These are phyloP conservation scores for Tryphoninae sp. DNA, from an alignment of 2,888 invertebrate species.

Conservation along the genomic window DNA sequence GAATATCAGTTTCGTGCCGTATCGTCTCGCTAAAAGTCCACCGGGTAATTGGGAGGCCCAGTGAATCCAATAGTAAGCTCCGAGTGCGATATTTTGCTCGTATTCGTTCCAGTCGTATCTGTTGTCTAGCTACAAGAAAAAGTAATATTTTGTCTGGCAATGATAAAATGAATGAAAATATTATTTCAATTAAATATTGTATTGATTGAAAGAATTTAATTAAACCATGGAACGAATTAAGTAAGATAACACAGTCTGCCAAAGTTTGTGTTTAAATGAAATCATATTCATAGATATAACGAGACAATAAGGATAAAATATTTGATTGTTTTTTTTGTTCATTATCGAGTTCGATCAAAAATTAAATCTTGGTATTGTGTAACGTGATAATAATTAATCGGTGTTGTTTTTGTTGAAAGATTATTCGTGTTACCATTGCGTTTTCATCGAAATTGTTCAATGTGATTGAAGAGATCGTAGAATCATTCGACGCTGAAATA, in stretches of 20 bases:
- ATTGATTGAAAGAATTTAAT: not conserved
- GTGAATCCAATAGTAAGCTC: conserved; percentile 89
- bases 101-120: conserved; percentile 86
- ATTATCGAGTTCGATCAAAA: not conserved
- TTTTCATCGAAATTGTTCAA: conserved; percentile 60
- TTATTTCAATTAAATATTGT: not conserved
- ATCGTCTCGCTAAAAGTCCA: conserved; percentile 86
- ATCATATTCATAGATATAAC: no score
- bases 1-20: conserved; percentile 88
- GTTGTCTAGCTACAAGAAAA: conserved; percentile 63
- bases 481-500: conserved; percentile 23
- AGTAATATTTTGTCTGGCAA: not conserved
- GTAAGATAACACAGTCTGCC: no score
- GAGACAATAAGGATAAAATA: no score
- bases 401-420: conserved; percentile 50
- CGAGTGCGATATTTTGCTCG: conserved; percentile 85
- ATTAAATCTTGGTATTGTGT: conserved; percentile 16
- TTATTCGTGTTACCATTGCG: conserved; percentile 37
- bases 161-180: not conserved
- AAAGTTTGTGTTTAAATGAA: no score
- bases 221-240: not conserved
- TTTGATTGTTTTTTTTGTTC: no score
- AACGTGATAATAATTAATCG: not conserved
- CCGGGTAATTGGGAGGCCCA: conserved; percentile 89
- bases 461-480: conserved; percentile 39